Evolutionary conservation across 2,797 vertebrate species (phyloP), one percentile per base, ranked within the genome.

Genomic region (Gastrophryne carolinensis): DNA sequence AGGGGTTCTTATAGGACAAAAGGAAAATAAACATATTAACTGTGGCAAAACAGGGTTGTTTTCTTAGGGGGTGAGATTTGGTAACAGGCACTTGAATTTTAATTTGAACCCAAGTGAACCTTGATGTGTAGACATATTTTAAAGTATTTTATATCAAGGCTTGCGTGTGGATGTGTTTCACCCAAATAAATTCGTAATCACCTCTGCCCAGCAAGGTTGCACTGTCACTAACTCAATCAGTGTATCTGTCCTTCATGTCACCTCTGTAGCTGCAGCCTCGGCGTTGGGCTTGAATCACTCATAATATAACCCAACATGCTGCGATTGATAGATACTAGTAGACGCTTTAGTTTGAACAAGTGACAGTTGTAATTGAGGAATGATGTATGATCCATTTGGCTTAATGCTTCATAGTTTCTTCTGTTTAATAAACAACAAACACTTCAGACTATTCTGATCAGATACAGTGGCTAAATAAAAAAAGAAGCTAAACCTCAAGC

Each of bases 181-280:
- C 17, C 17, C 5, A 41, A 62, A 12, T 17, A 41, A 62, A 39
- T 24, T 62, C 27, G n/a, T 13, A 41, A 34, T 24, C 23, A 41
- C 26, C 24, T 24, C 60, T 13, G 30, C 34, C 41, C n/a, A 35
- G 15, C 35, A 62, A 37, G 34, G 19, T 24, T 44, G 10, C 13
- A 39, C 13, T 17, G 19, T 39, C 26, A n/a, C 35, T 39, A 62
- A 41, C 39, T 62, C 60, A 62, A 39, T 62, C 17, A 26, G 26
- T 39, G 23, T 41, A 41, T 62, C 30, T 62, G 34, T 24, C 60
- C 60, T 41, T 39, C 44, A 47, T 47, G 35, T 41, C 60, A 62
- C 24, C 11, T 37, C 19, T 23, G 26, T 21, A 19, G 17, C 35
- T 19, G 32, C 26, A 32, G 23, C 5, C 23, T 24, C 21, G 17